phyloP scores from a whole-genome alignment of 2,113 vertebrate species.

The Mesitornis unicolor region DNA sequence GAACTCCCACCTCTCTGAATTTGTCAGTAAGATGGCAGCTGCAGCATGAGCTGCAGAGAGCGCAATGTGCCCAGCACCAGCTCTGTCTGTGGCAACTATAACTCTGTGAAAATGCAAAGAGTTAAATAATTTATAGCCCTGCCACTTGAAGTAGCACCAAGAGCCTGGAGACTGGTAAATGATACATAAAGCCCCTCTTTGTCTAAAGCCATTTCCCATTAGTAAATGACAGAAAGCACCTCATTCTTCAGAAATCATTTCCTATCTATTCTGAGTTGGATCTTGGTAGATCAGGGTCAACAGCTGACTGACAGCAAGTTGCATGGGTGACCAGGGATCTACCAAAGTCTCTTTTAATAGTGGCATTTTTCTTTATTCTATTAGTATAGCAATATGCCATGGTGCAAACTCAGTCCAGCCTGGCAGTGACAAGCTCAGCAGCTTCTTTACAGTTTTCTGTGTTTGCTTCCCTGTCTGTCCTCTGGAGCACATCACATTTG shows the following conservation, averaged over 20 bases:
- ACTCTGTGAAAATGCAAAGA: neutral
- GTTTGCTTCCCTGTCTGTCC: neutral
- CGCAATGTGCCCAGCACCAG: neutral
- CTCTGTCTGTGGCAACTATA: neutral
- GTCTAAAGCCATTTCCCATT: neutral
- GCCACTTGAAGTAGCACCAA: neutral
- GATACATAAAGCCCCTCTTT: neutral
- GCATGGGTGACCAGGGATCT: neutral
- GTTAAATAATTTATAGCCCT: neutral
- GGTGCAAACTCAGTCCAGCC: neutral
- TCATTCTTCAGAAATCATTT: neutral
- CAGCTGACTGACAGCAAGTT: neutral
- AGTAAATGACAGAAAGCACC: neutral
- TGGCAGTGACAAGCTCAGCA: neutral
- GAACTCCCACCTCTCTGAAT: neutral
- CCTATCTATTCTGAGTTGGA: neutral
- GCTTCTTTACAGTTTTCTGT: neutral
- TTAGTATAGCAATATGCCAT: neutral
- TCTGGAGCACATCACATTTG: neutral
- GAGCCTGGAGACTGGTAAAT: neutral
- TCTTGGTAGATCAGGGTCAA: neutral
- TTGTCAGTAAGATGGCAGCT: neutral
- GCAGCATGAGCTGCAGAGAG: accelerated
- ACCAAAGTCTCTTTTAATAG: neutral
- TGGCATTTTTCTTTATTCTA: neutral